These are phyloP conservation scores for Punctoribates punctum DNA, from an alignment of 2,888 invertebrate genomes.

Conservation along the genomic window DNA sequence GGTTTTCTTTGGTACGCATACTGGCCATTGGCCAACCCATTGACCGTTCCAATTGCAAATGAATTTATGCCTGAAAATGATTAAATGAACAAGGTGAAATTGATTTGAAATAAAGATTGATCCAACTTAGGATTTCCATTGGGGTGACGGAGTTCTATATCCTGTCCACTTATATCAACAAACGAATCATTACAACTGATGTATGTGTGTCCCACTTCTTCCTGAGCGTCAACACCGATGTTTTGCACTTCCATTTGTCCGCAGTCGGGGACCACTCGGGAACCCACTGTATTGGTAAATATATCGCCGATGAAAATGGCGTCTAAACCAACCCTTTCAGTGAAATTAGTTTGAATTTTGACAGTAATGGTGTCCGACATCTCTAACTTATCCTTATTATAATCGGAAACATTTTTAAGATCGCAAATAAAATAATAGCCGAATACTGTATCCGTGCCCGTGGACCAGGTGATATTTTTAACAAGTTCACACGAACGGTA, in stretches of 20 bases:
- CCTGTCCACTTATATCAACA: not conserved
- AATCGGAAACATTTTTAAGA: not conserved
- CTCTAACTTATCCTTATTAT: not conserved
- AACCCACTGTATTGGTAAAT: not conserved
- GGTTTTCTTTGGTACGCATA: too few relatives aligned
- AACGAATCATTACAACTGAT: not conserved
- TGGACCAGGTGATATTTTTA: too few relatives aligned
- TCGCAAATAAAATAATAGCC: not conserved
- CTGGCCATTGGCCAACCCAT: constrained; percentile 34
- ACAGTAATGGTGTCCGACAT: not conserved
- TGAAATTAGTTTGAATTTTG: not conserved
- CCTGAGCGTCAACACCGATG: not conserved
- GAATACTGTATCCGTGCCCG: not conserved
- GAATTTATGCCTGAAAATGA: constrained; percentile 31
- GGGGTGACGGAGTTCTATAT: too few relatives aligned
- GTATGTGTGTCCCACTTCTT: not conserved
- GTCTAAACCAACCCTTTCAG: not conserved
- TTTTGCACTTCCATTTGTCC: not conserved
- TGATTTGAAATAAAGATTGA: not conserved
- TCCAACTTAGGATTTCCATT: not conserved
- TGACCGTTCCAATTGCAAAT: constrained; percentile 19
- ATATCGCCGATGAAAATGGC: not conserved
- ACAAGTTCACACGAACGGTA: constrained; percentile 4
- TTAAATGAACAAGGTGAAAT: too few relatives aligned
- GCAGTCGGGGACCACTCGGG: not conserved